Base-by-base conservation (phyloP, 2,888 invertebrate genomes). In the Tachina fera region DNA sequence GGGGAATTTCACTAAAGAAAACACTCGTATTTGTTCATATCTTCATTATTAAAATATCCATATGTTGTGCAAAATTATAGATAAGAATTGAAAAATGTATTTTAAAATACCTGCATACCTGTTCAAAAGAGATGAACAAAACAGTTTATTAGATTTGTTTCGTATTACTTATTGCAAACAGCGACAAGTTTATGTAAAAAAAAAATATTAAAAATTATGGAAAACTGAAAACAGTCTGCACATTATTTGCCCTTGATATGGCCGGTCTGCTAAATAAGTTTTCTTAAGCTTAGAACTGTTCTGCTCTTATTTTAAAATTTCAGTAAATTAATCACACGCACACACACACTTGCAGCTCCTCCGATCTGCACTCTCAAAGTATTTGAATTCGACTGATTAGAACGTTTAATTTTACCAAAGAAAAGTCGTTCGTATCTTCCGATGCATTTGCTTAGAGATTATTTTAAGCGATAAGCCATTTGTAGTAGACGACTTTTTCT, bases 311-410 rank as follows among this genome's bases (percentile, higher is more conserved):
- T 49, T 43, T 63, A n/a, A 10, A 63, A 63, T 43, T 49, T 56
- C 65, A 56, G 43, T 19, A 53, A 75, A 19, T 41, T 53, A 71
- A 47, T 65, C 51, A 39, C 51, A 14, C 19, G 61, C 22, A 63
- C 31, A 41, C 70, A 31, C 31, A 6, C 60, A 39, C 45, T 11
- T n/a, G 61, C 22, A 31, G 31, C 31, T 31, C 49, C 31, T 19
- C 61, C 56, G 82, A 78, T 78, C 82, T 58, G 56, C 70, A 65
- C 79, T 83, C 83, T 61, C 47, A 68, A 71, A 79, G 79, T 65
- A 71, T 60, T 63, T 41, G n/a, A 65, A 71, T 71, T 61, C 60
- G 75, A 86, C 86, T 86, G 79, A 75, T 70, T 74, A 72, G 60
- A 74, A 79, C n/a, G 56, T 63, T 43, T 74, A 39, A 10, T 31